These are phyloP conservation scores for Rhea americana DNA, from an alignment of 2,113 vertebrate species.

Conservation along the genomic window DNA sequence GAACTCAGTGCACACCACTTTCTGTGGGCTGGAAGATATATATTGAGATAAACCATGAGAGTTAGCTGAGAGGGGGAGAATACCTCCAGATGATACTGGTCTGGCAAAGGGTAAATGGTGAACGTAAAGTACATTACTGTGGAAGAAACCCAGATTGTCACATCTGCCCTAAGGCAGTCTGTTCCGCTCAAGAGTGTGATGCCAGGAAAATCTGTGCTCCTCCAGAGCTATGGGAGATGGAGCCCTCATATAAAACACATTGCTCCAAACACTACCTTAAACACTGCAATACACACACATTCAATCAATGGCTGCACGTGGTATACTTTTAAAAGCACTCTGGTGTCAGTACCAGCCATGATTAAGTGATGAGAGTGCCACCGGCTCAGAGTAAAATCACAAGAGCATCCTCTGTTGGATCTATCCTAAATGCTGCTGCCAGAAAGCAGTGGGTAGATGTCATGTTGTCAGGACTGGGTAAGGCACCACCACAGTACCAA, in stretches of 20 bases:
- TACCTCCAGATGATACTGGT: too few relatives aligned
- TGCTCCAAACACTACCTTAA: not conserved
- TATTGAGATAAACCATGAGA: not conserved
- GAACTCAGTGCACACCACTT: not conserved
- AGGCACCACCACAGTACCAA: not conserved
- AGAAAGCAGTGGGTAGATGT: too few relatives aligned
- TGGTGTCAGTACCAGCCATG: rapidly evolving
- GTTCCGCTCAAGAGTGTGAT: not conserved
- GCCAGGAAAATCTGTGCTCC: not conserved
- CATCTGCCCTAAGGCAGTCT: not conserved
- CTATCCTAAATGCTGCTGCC: rapidly evolving
- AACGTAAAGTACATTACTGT: not conserved
- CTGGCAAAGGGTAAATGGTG: not conserved
- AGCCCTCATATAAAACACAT: rapidly evolving
- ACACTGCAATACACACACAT: rapidly evolving
- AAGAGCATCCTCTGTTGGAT: not conserved
- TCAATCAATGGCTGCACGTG: not conserved
- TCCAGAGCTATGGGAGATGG: not conserved
- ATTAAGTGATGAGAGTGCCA: not conserved
- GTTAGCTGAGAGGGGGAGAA: not conserved
- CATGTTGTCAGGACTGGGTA: rapidly evolving
- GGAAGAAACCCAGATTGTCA: not conserved
- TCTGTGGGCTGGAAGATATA: not conserved
- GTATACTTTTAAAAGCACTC: too few relatives aligned
- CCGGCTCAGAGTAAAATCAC: not conserved